These are phyloP conservation scores for Glandiceps talaboti DNA, from an alignment of 53 echinoderm and acorn worm genomes.

Conservation along the genomic window DNA sequence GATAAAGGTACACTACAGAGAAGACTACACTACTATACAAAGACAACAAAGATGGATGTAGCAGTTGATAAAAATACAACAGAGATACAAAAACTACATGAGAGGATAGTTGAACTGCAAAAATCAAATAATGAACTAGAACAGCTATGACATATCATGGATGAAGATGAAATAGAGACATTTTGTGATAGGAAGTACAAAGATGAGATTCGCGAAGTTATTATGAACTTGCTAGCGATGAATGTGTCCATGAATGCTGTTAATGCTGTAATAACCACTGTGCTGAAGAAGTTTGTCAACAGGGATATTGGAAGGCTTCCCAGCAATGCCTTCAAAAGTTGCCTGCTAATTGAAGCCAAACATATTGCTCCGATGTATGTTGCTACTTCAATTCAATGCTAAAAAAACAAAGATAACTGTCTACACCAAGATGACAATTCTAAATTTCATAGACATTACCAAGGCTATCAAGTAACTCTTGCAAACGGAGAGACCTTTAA, in stretches of 20 bases:
- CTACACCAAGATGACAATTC: conserved; percentile 32
- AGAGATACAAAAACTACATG: not conserved
- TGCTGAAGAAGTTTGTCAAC: conserved; percentile 11
- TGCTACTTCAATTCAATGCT: conserved; percentile 2
- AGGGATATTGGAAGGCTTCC: conserved; percentile 9
- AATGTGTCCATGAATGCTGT: conserved; percentile 23
- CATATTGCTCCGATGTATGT: conserved; percentile 9
- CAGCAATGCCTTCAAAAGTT: conserved; percentile 4
- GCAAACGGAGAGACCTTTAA: conserved; percentile 27
- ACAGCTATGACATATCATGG: not conserved
- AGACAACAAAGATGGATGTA: not conserved
- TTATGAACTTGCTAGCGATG: conserved; percentile 18
- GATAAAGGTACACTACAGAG: not conserved
- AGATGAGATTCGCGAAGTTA: conserved; percentile 15
- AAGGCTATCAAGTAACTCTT: conserved; percentile 38
- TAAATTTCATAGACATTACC: conserved; percentile 29
- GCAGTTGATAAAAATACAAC: not conserved
- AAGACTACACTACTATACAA: not conserved
- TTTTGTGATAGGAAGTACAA: conserved; percentile 22
- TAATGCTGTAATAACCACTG: conserved; percentile 14
- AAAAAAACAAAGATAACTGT: conserved; percentile 9
- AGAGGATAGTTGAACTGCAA: not conserved
- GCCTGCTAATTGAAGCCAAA: conserved; percentile 6
- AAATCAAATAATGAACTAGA: not conserved
- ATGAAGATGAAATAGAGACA: conserved; percentile 13